phyloP scores from a whole-genome alignment of 1,140 invertebrate species.

The Philotrypesis tridentata region DNA sequence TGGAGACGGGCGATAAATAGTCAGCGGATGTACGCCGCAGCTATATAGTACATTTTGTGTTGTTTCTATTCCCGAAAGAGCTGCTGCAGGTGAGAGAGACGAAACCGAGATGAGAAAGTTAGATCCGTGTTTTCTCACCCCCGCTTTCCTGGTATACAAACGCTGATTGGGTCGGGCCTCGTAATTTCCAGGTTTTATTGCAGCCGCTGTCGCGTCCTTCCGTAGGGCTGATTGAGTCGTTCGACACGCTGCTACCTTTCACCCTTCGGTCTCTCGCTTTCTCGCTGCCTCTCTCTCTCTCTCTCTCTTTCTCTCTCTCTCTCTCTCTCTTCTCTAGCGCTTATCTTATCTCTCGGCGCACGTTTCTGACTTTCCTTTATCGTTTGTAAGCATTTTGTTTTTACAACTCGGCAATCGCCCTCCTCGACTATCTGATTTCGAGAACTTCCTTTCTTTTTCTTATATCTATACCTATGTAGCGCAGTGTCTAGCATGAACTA shows the following conservation, averaged over 20 bases:
- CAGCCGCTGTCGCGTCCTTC: background rate
- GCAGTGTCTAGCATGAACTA: background rate
- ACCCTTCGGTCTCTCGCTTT: background rate
- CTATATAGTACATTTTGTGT: background rate
- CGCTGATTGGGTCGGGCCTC: background rate
- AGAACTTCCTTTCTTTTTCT: background rate
- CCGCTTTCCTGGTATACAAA: background rate
- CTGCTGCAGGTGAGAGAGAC: background rate
- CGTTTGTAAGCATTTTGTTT: constrained; percentile 32
- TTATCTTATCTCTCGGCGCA: constrained; percentile 11
- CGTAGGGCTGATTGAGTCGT: constrained; percentile 25
- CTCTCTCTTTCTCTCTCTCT: background rate
- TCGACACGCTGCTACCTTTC: background rate
- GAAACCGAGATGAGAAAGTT: constrained; percentile 16
- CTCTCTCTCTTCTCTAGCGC: background rate
- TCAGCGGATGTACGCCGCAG: background rate
- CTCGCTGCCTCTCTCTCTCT: background rate
- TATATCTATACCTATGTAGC: too few species aligned
- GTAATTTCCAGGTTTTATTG: constrained; percentile 29
- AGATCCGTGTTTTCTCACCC: constrained; percentile 24
- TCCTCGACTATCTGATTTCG: background rate
- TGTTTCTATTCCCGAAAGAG: background rate
- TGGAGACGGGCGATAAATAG: constrained; percentile 8
- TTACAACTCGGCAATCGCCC: background rate
- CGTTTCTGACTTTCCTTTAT: constrained; percentile 5